Percentiles rank a stretch among this genome's conserved stretches.
These are phyloP conservation scores for Leptinotarsa peninsularis DNA, from an alignment of 2,888 invertebrate species.

Conservation along the genomic window DNA sequence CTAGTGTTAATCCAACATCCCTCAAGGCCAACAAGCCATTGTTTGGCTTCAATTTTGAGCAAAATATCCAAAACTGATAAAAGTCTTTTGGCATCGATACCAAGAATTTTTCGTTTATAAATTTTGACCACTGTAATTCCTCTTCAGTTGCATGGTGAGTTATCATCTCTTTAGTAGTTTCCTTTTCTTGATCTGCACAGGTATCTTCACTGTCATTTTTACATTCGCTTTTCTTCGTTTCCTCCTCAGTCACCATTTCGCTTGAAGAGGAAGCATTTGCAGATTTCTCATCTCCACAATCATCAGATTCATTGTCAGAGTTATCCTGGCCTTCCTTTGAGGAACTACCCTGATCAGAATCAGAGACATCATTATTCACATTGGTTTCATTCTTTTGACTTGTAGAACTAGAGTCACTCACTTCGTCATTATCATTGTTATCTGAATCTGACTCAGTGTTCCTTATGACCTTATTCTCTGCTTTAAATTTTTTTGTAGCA, in stretches of 20 bases:
- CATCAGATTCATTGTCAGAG: slow-evolving; percentile 27
- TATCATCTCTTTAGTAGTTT: no score
- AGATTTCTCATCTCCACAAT: no score
- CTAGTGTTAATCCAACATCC: slow-evolving; percentile 77
- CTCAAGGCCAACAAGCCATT: slow-evolving; percentile 75
- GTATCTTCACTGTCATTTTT: background rate
- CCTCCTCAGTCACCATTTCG: no score
- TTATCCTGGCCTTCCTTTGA: slow-evolving; percentile 24
- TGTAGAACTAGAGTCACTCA: slow-evolving; percentile 16
- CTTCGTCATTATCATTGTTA: slow-evolving; percentile 18
- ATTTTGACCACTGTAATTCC: slow-evolving; percentile 50
- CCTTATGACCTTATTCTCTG: slow-evolving; percentile 12
- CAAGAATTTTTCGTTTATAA: slow-evolving; percentile 80
- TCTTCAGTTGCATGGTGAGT: background rate
- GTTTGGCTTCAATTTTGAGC: slow-evolving; percentile 70
- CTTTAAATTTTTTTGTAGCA: slow-evolving; percentile 38
- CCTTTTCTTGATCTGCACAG: no score
- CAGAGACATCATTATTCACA: slow-evolving; percentile 48
- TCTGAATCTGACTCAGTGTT: slow-evolving; percentile 29
- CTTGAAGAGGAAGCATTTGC: no score
- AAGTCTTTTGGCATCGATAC: slow-evolving; percentile 93
- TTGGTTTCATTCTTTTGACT: slow-evolving; percentile 12
- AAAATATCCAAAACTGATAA: slow-evolving; percentile 85
- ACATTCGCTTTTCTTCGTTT: background rate
- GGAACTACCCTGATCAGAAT: slow-evolving; percentile 42